Evolutionary conservation across 1,140 invertebrate species (phyloP).

Genomic region (Sycophila sp.): DNA sequence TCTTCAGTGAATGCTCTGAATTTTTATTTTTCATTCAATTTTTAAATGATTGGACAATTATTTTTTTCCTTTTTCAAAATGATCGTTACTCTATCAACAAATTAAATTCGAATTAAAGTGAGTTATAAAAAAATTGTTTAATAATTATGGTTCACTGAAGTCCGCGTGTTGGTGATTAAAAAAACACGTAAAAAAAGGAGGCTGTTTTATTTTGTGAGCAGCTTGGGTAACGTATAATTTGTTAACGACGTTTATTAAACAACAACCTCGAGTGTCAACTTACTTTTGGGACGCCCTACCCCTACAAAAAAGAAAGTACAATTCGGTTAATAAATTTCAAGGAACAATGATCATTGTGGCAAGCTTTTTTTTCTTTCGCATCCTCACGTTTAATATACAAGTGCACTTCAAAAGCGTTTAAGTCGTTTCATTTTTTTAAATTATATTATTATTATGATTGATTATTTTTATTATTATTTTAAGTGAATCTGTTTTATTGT

Average conservation of each 20-base stretch:
- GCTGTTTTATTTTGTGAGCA: constrained; percentile 44
- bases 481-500: too few species aligned
- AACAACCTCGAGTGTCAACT: constrained; percentile 57
- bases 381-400: constrained; percentile 31
- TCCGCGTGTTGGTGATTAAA: constrained; percentile 15
- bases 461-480: background rate
- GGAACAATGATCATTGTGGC: constrained; percentile 21
- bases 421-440: constrained; percentile 25
- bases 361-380: constrained; percentile 35
- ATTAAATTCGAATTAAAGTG: background rate
- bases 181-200: constrained; percentile 21
- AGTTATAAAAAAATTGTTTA: background rate
- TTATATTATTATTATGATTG: background rate
- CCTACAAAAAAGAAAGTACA: constrained; percentile 67
- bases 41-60: background rate
- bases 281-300: constrained; percentile 68
- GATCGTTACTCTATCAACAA: too few species aligned
- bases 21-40: background rate
- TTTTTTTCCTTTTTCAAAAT: too few species aligned
- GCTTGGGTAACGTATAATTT: constrained; percentile 49
- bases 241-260: constrained; percentile 61
- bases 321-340: constrained; percentile 58
- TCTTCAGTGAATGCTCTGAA: constrained; percentile 34
- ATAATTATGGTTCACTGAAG: constrained; percentile 31
- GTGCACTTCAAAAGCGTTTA: constrained; percentile 15